Evolutionary conservation across 2,797 vertebrate species (phyloP), one percentile per base, ranked within the genome.

Genomic region (Rhabdomys pumilio): DNA sequence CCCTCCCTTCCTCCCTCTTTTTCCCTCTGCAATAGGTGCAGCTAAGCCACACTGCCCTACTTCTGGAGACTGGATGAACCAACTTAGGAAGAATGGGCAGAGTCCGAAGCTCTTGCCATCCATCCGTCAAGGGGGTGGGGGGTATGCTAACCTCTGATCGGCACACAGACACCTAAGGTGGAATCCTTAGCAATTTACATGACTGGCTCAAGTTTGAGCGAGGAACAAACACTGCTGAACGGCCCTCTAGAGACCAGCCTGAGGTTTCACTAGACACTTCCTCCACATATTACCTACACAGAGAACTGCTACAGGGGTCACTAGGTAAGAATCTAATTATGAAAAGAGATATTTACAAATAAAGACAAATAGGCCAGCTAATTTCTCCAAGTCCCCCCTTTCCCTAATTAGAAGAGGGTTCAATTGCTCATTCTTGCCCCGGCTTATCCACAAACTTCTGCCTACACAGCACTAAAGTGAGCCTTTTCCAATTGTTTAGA

Each of bases 401-500:
- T 83, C 47, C 59, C 73, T 75, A 59, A 76, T 84, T 89, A 50
- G 47, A 29, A 77, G 90, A 89, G 15, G 47, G 44, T 90, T 59
- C 50, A 84, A 75, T 34, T 47, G n/a, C 92, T 90, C 69, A n/a
- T 59, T 15, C 34, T 20, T 8, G 50, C 69, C 65, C 34, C 34
- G 22, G 86, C 85, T 89, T 75, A 29, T 29, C 81, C 81, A 65
- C 4, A 2, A 93, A 85, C 63, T 44, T 80, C 34, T 65, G 91
- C 89, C 75, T 22, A 73, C 87, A 94, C 4, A 34, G 84, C 53
- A 61, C 41, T 9, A 44, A 1, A 11, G 50, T 44, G 59, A 96
- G 55, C 31, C 47, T 38, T 90, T 75, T 94, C 94, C 89, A 90
- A 87, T 93, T 61, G 29, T 65, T 13, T 77, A 93, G 93, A 94